Conservation (phyloP, 2,113 vertebrate genomes). For the Tringa solitaria region DNA sequence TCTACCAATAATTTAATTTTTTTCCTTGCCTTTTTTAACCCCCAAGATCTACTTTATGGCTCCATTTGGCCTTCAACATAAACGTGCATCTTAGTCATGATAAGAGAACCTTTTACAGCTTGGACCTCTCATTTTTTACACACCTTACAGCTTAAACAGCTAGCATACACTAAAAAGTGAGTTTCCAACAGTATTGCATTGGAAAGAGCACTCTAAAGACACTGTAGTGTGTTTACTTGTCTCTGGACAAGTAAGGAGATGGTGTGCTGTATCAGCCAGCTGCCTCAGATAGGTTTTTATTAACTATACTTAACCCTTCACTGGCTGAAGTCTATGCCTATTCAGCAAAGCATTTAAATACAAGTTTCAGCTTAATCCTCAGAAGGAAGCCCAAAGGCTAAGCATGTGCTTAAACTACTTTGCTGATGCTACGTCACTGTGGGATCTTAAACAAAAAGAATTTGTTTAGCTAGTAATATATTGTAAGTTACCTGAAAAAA, state of each 20-base stretch:
- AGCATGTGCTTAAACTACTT: neutral
- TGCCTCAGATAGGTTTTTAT: neutral
- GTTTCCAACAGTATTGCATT: neutral
- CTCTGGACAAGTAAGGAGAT: neutral
- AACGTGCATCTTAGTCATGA: neutral
- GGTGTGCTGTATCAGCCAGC: neutral
- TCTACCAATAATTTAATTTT: neutral
- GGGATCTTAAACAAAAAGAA: neutral
- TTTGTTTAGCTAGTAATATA: neutral
- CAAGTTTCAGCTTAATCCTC: neutral
- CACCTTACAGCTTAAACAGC: neutral
- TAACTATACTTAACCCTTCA: neutral
- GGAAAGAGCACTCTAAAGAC: neutral
- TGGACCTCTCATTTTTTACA: neutral
- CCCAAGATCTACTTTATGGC: neutral
- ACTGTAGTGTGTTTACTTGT: neutral
- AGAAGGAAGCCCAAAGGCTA: neutral
- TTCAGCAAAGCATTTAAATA: neutral
- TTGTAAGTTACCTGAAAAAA: neutral
- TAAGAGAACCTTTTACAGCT: neutral
- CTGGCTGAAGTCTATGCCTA: neutral
- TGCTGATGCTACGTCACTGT: neutral
- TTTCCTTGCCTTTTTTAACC: neutral
- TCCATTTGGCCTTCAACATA: neutral
- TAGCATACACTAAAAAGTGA: neutral